Evolutionary conservation across 2,113 vertebrate species (phyloP).

Genomic region (Melanostigma gelatinosum): DNA sequence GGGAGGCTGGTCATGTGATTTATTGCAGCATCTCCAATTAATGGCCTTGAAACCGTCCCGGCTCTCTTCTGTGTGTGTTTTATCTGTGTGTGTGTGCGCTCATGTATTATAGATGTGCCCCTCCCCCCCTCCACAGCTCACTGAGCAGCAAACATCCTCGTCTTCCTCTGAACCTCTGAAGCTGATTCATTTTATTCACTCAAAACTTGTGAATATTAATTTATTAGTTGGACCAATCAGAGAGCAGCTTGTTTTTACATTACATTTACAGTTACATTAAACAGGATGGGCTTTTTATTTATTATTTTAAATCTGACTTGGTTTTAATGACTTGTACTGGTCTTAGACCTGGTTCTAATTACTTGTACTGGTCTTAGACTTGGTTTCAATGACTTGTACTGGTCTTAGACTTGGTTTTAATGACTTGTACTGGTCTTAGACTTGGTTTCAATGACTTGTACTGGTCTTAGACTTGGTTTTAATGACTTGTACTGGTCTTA

Average conservation of each 20-base stretch:
- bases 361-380: too few relatives aligned
- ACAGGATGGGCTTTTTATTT: too few relatives aligned
- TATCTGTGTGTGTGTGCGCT: constrained; percentile 19
- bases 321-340: too few relatives aligned
- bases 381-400: too few relatives aligned
- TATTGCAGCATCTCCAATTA: constrained; percentile 53
- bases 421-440: too few relatives aligned
- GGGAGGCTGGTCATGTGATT: constrained; percentile 61
- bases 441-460: too few relatives aligned
- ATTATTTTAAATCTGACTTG: too few relatives aligned
- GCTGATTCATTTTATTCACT: not conserved
- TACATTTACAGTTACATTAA: too few relatives aligned
- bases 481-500: too few relatives aligned
- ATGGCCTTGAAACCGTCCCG: constrained; percentile 44
- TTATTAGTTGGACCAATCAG: constrained; percentile 22
- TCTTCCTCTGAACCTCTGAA: constrained; percentile 4
- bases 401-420: too few relatives aligned
- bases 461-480: too few relatives aligned
- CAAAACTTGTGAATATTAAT: not conserved
- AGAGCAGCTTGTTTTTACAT: not conserved
- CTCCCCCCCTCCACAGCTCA: constrained; percentile 39
- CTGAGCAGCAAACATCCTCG: constrained; percentile 27
- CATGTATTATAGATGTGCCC: constrained; percentile 64
- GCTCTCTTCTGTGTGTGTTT: constrained; percentile 4
- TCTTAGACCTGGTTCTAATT: too few relatives aligned